Evolutionary conservation across 2,797 vertebrate species (phyloP).

Genomic region (Leucoraja ocellata): DNA sequence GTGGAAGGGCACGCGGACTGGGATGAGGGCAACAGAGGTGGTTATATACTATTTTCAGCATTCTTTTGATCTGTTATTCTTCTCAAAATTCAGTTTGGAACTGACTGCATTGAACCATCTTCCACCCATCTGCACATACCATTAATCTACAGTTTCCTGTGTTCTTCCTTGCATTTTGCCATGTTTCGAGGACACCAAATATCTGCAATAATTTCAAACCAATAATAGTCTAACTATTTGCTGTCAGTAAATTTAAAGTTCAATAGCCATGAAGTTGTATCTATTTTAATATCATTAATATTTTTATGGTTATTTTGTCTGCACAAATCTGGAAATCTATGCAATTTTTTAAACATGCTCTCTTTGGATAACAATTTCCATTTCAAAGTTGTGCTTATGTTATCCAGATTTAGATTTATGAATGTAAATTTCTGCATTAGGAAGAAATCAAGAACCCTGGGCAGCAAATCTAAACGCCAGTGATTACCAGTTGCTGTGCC

Average conservation of each 20-base stretch:
- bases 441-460: constrained; percentile 69
- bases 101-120: constrained; percentile 3
- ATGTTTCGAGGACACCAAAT: neutral
- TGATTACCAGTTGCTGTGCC: constrained; percentile 82
- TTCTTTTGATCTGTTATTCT: neutral
- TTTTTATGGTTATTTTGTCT: neutral
- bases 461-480: constrained; percentile 57
- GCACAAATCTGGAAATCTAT: neutral
- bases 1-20: too few relatives aligned
- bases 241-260: neutral
- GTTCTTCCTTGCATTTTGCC: neutral
- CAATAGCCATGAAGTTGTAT: neutral
- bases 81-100: neutral
- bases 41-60: too few relatives aligned
- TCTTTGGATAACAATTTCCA: neutral
- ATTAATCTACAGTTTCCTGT: neutral
- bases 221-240: neutral
- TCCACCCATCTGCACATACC: neutral
- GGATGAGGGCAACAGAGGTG: too few relatives aligned
- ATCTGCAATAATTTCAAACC: neutral
- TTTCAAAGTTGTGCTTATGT: neutral
- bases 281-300: neutral
- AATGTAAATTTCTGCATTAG: constrained; percentile 50
- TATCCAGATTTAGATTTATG: neutral
- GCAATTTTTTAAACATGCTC: neutral